These are phyloP conservation scores for Dascyllus trimaculatus DNA, from an alignment of 2,113 vertebrate genomes.

Conservation along the genomic window DNA sequence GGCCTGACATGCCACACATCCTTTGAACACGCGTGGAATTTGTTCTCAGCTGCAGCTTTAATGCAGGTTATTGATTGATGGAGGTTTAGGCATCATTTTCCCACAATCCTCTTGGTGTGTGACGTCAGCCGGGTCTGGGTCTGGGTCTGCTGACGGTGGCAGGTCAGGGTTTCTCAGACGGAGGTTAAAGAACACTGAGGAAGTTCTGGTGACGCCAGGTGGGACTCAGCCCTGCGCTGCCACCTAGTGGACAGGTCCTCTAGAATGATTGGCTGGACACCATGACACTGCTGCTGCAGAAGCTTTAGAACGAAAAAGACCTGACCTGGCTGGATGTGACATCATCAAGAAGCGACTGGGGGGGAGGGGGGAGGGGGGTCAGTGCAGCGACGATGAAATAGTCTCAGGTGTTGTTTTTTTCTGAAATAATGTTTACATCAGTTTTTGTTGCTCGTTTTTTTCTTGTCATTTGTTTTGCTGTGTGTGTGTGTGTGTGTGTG, in stretches of 20 bases:
- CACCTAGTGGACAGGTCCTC: background rate
- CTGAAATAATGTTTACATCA: conserved; percentile 76
- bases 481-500: conserved; percentile 21
- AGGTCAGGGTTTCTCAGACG: too few species aligned
- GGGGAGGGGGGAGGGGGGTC: background rate
- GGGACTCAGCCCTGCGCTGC: background rate
- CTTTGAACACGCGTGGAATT: too few species aligned
- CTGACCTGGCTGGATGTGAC: background rate
- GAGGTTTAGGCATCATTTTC: background rate
- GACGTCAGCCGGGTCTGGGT: background rate
- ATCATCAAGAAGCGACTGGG: background rate
- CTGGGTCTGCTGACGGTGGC: too few species aligned
- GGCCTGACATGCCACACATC: too few species aligned
- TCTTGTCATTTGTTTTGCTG: conserved; percentile 1
- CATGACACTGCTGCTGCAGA: too few species aligned
- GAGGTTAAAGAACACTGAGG: too few species aligned
- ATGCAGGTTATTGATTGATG: background rate
- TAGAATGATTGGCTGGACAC: too few species aligned
- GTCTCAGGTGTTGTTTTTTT: conserved; percentile 74
- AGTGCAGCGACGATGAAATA: background rate
- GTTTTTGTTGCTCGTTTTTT: conserved; percentile 37
- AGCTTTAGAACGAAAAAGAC: too few species aligned
- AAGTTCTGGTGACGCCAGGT: too few species aligned
- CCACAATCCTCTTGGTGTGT: conserved; percentile 3
- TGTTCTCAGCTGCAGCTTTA: background rate